A percentile compares a stretch with the other conserved stretches of the same genome.
Evolutionary conservation across 2,888 invertebrate species (phyloP).

Genomic region (Palloptera scutellata): DNA sequence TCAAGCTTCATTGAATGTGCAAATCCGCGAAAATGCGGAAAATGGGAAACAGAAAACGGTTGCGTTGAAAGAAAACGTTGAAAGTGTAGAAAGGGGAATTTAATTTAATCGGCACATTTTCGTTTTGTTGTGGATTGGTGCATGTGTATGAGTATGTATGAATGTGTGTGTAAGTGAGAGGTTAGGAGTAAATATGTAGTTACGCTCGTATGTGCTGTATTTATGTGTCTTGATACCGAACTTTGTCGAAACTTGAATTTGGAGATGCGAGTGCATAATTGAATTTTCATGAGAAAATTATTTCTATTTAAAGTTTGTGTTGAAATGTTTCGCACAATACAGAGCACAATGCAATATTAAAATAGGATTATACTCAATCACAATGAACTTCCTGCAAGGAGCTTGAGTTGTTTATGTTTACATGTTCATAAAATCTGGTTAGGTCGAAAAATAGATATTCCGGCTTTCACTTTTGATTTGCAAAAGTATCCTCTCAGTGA

Average conservation of each 20-base stretch:
- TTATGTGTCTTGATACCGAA: too few species aligned
- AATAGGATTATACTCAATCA: too few species aligned
- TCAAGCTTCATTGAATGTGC: conserved; percentile 39
- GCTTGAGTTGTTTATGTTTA: too few species aligned
- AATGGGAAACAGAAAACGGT: conserved; percentile 30
- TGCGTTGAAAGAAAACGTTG: conserved; percentile 19
- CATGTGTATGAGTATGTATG: conserved; percentile 11
- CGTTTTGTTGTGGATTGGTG: background rate
- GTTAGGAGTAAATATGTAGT: background rate
- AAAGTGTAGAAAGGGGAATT: conserved; percentile 8
- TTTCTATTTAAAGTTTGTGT: conserved; percentile 19
- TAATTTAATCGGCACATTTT: background rate
- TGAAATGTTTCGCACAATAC: background rate
- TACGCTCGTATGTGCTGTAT: too few species aligned
- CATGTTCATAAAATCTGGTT: too few species aligned
- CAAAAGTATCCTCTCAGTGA: too few species aligned
- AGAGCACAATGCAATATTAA: too few species aligned
- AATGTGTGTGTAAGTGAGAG: conserved; percentile 5
- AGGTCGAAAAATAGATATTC: too few species aligned
- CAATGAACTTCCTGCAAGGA: too few species aligned
- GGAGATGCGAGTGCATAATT: conserved; percentile 26
- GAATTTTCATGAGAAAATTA: conserved; percentile 37
- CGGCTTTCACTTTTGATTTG: too few species aligned
- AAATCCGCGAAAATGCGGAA: conserved; percentile 37
- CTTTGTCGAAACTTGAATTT: background rate